Evolutionary conservation across 2,113 vertebrate species (phyloP), one percentile per base, ranked within the genome.

Genomic region (Hydropotes inermis): DNA sequence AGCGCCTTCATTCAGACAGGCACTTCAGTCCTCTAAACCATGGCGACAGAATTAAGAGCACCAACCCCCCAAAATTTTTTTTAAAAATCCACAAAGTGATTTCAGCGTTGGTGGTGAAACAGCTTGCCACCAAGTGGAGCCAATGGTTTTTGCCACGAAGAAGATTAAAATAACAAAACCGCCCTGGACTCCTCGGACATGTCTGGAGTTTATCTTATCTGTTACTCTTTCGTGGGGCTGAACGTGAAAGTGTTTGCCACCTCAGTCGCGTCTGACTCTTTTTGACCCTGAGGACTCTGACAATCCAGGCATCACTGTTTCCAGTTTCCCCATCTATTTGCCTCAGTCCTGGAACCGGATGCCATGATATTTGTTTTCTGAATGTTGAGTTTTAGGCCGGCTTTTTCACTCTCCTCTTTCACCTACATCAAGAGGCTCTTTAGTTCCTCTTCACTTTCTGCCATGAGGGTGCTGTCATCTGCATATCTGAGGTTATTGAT

Each of bases 161-260:
- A 17, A 33, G 30, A 15, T 57, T 7, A 47, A 33, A 64, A 21
- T 11, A 16, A 7, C 1, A 3, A 27, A 43, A 43, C 11, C 58
- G 9, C 33, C 0, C 2, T 7, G 39, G 21, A 0, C 5, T 0
- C 47, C 33, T n/a, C 52, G 2, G 50, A 16, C 6, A 0, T 0
- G 19, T 5, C 60, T 43, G n/a, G 23, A 10, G 2, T 15, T 2
- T 1, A 6, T 28, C 17, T 21, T 64, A 0, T 1, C 1, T 17
- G 8, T 36, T 0, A 21, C n/a, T 36, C 64, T 11, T 21, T 0
- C 2, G 64, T 21, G 17, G 17, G 64, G 64, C 17, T 12, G 64
- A 11, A 1, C 5, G 4, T 10, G 64, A 6, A 5, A 36, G n/a
- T 12, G n/a, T 10, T 6, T 0, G n/a, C 1, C 17, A 9, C 64